A percentile compares a stretch with the other conserved stretches of the same genome.
These are phyloP conservation scores for Pentalonia nigronervosa DNA, from an alignment of 1,140 invertebrate species.

Conservation along the genomic window DNA sequence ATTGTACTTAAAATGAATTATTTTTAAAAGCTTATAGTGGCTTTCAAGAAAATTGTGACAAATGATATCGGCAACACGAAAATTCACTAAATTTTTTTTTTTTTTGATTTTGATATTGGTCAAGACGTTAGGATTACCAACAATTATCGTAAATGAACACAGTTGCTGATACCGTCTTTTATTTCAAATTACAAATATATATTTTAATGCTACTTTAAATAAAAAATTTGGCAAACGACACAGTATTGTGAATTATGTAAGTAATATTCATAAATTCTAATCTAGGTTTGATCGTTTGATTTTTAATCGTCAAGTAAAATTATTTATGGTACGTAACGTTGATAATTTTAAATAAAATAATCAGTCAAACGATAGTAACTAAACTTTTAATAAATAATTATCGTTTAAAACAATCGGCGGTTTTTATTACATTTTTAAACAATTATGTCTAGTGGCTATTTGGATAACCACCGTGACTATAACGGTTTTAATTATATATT, in stretches of 20 bases:
- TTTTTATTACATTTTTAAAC: background rate
- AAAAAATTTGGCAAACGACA: background rate
- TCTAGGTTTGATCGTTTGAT: background rate
- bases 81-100: background rate
- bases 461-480: background rate
- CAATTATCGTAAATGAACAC: background rate
- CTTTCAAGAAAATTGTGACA: background rate
- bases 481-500: constrained; percentile 15
- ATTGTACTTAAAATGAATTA: background rate
- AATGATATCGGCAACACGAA: background rate
- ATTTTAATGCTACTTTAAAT: background rate
- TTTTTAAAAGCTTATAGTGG: background rate
- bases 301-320: background rate
- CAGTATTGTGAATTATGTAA: background rate
- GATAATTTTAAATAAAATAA: background rate
- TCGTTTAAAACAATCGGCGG: background rate
- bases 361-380: background rate
- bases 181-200: background rate
- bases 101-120: background rate
- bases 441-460: background rate
- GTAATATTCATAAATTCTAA: background rate
- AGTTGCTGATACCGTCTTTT: background rate
- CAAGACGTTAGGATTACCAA: background rate
- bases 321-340: background rate
- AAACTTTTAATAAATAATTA: background rate